phyloP scores from a whole-genome alignment of 2,797 vertebrate species.

The Sarcophilus harrisii region DNA sequence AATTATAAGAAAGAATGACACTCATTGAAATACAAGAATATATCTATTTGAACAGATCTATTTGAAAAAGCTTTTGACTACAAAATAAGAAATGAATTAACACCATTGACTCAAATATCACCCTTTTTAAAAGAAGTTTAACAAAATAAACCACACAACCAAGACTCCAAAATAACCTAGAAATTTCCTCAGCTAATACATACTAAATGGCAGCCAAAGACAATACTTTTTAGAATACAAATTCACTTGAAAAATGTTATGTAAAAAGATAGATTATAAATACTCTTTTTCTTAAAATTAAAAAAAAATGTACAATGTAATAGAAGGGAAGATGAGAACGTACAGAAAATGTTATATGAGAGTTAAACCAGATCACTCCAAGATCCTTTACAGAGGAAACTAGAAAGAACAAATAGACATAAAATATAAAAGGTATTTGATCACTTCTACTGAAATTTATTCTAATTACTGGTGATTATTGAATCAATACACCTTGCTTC shows the following conservation, averaged over 20 bases:
- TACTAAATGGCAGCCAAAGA: background rate
- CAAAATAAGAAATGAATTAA: background rate
- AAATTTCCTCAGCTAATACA: background rate
- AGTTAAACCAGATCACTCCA: background rate
- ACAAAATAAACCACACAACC: background rate
- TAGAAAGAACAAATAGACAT: background rate
- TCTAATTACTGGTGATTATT: background rate
- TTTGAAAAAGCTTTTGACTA: background rate
- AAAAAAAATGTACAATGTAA: background rate
- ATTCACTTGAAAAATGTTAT: background rate
- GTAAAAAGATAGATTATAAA: background rate
- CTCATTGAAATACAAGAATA: background rate
- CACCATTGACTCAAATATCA: background rate
- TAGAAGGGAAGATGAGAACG: background rate
- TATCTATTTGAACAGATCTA: background rate
- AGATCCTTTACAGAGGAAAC: background rate
- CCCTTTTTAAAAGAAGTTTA: background rate
- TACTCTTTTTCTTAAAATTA: background rate
- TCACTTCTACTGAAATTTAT: background rate
- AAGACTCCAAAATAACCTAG: background rate
- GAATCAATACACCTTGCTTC: background rate
- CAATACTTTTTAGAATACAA: background rate
- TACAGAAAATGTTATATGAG: background rate
- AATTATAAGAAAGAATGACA: background rate
- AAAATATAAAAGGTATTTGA: background rate